phyloP scores from a whole-genome alignment of 2,113 vertebrate species.

The Heterochromis multidens region DNA sequence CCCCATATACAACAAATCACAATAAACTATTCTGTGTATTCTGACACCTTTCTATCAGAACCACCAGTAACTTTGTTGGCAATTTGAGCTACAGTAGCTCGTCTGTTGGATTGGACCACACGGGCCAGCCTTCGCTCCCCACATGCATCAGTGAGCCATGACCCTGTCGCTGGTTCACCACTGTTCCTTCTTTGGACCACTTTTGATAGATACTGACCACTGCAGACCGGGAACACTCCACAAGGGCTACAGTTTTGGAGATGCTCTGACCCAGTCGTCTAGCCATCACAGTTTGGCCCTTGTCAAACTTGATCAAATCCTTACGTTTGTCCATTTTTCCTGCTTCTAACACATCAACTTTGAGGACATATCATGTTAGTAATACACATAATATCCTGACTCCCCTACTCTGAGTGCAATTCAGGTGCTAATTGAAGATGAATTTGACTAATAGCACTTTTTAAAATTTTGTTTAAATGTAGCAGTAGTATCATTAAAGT shows the following conservation, averaged over 20 bases:
- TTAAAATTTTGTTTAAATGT: neutral
- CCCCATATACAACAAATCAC: neutral
- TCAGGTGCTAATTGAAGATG: neutral
- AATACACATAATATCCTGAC: neutral
- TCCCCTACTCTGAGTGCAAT: neutral
- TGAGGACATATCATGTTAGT: neutral
- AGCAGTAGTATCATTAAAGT: neutral
- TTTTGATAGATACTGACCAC: neutral
- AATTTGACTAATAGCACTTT: neutral
- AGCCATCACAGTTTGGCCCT: neutral
- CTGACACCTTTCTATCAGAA: neutral
- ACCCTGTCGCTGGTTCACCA: neutral
- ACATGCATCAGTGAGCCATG: neutral
- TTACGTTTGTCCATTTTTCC: too few species aligned
- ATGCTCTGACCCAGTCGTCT: rapidly evolving
- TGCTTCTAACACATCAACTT: too few species aligned
- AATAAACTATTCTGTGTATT: neutral
- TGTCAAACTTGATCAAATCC: neutral
- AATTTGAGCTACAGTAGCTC: neutral
- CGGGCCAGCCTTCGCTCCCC: neutral
- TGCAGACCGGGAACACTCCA: neutral
- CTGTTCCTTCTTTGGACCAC: neutral
- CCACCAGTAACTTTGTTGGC: neutral
- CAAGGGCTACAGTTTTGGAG: neutral
- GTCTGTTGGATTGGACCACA: neutral